Conservation (phyloP, 1,140 invertebrate species). For the Uloborus diversus region DNA sequence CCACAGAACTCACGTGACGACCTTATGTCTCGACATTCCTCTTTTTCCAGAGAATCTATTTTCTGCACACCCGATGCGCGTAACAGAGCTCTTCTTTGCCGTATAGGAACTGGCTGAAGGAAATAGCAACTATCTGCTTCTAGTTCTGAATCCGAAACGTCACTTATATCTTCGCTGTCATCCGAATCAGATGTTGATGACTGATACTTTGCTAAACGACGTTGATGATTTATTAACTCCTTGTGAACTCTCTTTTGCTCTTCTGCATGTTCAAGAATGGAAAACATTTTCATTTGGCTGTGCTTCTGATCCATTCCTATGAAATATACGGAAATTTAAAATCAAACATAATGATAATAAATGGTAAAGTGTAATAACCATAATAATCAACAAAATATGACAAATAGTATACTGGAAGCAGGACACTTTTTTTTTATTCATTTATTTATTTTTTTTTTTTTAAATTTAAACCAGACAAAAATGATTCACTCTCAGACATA, state of each 20-base stretch:
- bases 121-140: constrained; percentile 95
- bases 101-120: constrained; percentile 86
- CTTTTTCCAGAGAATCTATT: constrained; percentile 93
- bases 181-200: constrained; percentile 57
- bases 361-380: too few species aligned
- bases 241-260: constrained; percentile 87
- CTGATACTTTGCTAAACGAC: constrained; percentile 69
- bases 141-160: constrained; percentile 82
- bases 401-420: too few species aligned
- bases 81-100: constrained; percentile 85
- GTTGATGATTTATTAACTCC: constrained; percentile 79
- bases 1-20: constrained; percentile 93
- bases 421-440: too few species aligned
- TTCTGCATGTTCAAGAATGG: constrained; percentile 82
- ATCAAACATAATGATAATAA: too few species aligned
- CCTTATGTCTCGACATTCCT: constrained; percentile 91
- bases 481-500: too few species aligned
- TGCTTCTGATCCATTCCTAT: constrained; percentile 86
- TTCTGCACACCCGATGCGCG: constrained; percentile 89
- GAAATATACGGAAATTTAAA: constrained; percentile 21
- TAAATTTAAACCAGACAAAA: too few species aligned
- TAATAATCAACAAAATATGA: too few species aligned
- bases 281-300: constrained; percentile 78
- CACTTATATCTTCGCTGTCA: constrained; percentile 77
- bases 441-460: too few species aligned